phyloP scores from a whole-genome alignment of 2,888 invertebrate species.

The Agrotis exclamationis region DNA sequence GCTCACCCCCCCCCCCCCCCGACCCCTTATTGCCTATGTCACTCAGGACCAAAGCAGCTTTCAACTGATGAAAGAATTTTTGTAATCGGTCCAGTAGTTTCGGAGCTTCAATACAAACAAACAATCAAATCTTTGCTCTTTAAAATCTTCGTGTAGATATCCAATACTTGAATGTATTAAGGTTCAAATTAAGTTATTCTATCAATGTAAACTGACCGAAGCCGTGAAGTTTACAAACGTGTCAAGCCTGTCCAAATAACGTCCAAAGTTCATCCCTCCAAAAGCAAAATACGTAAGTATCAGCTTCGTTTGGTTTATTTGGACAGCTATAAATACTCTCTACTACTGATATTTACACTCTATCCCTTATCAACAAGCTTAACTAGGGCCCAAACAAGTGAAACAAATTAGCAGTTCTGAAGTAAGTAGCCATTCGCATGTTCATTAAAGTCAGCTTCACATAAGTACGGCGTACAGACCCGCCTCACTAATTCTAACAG shows the following conservation, averaged over 20 bases:
- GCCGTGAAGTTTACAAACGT: not conserved
- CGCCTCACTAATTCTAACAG: constrained; percentile 46
- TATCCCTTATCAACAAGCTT: constrained; percentile 30
- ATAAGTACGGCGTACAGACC: constrained; percentile 20
- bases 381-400: constrained; percentile 22
- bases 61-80: no score
- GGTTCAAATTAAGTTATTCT: not conserved
- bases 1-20: no score
- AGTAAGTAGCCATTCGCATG: constrained; percentile 28
- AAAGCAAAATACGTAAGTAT: constrained; percentile 14
- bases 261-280: not conserved
- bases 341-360: not conserved
- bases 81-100: no score
- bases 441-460: constrained; percentile 38
- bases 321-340: constrained; percentile 21
- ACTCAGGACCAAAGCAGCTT: no score
- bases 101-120: no score
- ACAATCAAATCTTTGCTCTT: no score
- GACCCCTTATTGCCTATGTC: no score
- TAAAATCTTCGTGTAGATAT: no score
- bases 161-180: not conserved
- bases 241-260: constrained; percentile 14
- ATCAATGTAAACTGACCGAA: not conserved
- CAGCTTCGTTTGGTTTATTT: constrained; percentile 5
- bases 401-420: constrained; percentile 46